phyloP scores from a whole-genome alignment of 2,888 invertebrate species.

The Ochlodes sylvanus region DNA sequence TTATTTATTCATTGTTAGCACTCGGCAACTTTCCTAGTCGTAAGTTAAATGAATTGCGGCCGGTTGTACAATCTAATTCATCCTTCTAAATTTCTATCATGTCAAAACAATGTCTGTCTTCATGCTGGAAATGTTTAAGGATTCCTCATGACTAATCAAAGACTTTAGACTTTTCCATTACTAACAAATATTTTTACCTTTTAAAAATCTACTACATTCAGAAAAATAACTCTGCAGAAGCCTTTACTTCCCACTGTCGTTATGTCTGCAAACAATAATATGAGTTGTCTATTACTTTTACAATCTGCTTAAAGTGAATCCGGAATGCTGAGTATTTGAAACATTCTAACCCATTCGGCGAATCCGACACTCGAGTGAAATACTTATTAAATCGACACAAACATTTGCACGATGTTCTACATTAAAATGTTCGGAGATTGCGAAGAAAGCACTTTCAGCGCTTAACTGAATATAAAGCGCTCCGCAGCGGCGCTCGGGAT shows the following conservation, averaged over 20 bases:
- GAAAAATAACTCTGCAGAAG: no score
- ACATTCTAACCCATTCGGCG: neutral
- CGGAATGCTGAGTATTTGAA: slow-evolving; percentile 4
- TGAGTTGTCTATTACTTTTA: neutral
- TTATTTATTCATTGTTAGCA: slow-evolving; percentile 21
- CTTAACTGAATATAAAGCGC: slow-evolving; percentile 31
- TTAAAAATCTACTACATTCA: no score
- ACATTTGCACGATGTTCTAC: slow-evolving; percentile 8
- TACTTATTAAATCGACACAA: slow-evolving; percentile 4
- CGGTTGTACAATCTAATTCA: neutral
- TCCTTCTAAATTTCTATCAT: no score
- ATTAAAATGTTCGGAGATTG: slow-evolving; percentile 22
- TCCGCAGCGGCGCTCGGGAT: slow-evolving; percentile 18
- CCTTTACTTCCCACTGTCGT: no score
- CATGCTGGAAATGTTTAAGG: no score
- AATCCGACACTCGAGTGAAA: slow-evolving; percentile 6
- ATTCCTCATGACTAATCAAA: no score
- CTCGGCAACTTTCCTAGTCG: neutral
- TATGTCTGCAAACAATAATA: no score
- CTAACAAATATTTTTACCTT: no score
- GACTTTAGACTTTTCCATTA: no score
- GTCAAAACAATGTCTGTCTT: no score
- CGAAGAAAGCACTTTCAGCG: slow-evolving; percentile 23
- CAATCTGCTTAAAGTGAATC: neutral
- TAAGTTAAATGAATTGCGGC: slow-evolving; percentile 15